Percentiles rank a stretch among this genome's conserved stretches.
phyloP scores from a whole-genome alignment of 2,888 invertebrate species.

The Nemotelus pantherinus region DNA sequence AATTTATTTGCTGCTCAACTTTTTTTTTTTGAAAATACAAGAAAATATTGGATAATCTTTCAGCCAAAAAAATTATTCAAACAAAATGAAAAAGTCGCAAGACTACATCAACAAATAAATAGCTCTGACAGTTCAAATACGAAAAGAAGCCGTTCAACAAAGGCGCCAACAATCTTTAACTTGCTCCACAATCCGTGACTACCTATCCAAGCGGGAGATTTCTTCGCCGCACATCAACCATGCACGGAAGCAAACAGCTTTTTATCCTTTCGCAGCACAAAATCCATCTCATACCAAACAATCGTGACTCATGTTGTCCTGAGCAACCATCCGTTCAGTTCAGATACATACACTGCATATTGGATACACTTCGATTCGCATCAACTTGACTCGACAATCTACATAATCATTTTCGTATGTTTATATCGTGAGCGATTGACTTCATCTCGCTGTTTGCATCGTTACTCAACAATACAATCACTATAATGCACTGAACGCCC shows the following conservation, averaged over 20 bases:
- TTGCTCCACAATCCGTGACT: not conserved
- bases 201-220: slow-evolving; percentile 5
- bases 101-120: too few species aligned
- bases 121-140: too few species aligned
- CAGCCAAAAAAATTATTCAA: too few species aligned
- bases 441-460: slow-evolving; percentile 17
- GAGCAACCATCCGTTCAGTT: not conserved
- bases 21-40: too few species aligned
- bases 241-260: not conserved
- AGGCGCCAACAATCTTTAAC: too few species aligned
- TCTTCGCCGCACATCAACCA: not conserved
- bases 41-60: too few species aligned
- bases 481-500: slow-evolving; percentile 4
- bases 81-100: too few species aligned
- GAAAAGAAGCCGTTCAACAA: too few species aligned
- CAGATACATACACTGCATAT: not conserved
- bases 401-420: slow-evolving; percentile 39
- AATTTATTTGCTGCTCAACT: too few species aligned
- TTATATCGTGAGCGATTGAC: slow-evolving; percentile 22
- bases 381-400: slow-evolving; percentile 27
- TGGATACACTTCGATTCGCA: slow-evolving; percentile 26
- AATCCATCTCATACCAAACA: not conserved
- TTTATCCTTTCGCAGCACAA: not conserved
- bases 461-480: not conserved
- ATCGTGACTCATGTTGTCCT: slow-evolving; percentile 6